Base-by-base conservation (phyloP, 2,797 vertebrate genomes). In the Nyctibius grandis region DNA sequence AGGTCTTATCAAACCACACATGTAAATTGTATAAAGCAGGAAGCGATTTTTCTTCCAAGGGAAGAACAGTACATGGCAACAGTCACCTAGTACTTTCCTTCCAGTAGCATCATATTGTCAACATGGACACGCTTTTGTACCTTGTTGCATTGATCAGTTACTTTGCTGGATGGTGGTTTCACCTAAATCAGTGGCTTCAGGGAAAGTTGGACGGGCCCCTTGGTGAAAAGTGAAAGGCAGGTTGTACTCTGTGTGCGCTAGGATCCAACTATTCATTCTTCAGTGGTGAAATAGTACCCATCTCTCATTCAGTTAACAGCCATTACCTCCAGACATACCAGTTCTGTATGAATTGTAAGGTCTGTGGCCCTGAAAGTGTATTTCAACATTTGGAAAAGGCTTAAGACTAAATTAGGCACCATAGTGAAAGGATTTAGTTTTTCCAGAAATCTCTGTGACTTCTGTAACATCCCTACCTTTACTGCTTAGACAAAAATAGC, bases 341-440 rank as follows among this genome's bases (percentile, higher is more conserved):
- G 48, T 53, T 91, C 31, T 69, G 29, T 85, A 21, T 44, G 36
- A 93, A 67, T 59, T 50, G 25, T 50, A 45, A 73, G 60, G 57
- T 78, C 88, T 65, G 25, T 33, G 78, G 91, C 74, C 94, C 69
- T 89, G 56, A 56, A 93, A 91, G 65, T 33, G 9, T 68, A 53
- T 91, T 93, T 95, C 85, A 85, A 72, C 59, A 59, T 76, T 84
- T 84, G 69, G 88, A 82, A 91, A 92, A 87, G 61, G 92, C 80
- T 85, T 85, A 85, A 80, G 59, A 60, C 67, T 90, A 87, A 89
- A 92, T 89, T 85, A 93, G 86, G 56, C 50, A 69, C 64, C 51
- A 18, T 1, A 2, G 40, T 88, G 70, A 91, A 88, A 94, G 21
- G 69, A 83, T 85, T 94, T 89, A 2, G 19, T 86, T 93, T 95